Evolutionary conservation across 2,888 invertebrate species (phyloP).

Genomic region (Erannis defoliaria): DNA sequence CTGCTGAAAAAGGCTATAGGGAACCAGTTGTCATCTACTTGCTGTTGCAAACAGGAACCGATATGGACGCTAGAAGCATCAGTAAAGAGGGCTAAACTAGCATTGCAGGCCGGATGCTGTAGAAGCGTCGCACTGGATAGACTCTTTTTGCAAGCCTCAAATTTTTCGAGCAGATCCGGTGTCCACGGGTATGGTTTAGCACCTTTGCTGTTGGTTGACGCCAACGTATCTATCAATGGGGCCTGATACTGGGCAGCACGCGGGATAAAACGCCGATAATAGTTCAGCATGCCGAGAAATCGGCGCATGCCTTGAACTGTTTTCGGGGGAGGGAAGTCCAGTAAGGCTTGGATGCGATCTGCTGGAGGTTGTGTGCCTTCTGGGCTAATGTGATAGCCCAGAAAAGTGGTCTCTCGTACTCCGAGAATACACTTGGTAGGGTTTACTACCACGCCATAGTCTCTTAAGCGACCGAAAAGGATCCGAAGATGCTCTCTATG

Average conservation of each 20-base stretch:
- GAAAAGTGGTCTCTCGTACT: conserved; percentile 1
- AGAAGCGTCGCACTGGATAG: neutral
- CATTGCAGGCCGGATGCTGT: no score
- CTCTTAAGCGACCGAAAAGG: conserved; percentile 27
- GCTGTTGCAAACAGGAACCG: neutral
- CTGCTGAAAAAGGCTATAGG: neutral
- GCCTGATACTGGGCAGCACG: neutral
- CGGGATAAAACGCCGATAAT: conserved; percentile 9
- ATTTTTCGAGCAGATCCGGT: neutral
- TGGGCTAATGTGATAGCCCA: conserved; percentile 12
- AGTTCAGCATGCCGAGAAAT: conserved; percentile 10
- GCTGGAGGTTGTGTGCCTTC: conserved; percentile 7
- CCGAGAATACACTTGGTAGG: conserved; percentile 28
- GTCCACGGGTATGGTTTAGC: conserved; percentile 1
- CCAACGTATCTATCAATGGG: neutral
- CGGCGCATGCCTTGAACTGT: conserved; percentile 4
- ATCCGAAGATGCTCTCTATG: conserved; percentile 31
- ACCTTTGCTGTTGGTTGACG: neutral
- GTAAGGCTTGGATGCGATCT: neutral
- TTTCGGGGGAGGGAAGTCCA: conserved; percentile 1
- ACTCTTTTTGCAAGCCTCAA: neutral
- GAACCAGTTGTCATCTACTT: neutral
- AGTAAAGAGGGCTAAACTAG: neutral
- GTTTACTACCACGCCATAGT: conserved; percentile 36
- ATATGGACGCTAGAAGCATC: neutral